Base-by-base conservation (phyloP, 2,797 vertebrate species). In the Anableps anableps region DNA sequence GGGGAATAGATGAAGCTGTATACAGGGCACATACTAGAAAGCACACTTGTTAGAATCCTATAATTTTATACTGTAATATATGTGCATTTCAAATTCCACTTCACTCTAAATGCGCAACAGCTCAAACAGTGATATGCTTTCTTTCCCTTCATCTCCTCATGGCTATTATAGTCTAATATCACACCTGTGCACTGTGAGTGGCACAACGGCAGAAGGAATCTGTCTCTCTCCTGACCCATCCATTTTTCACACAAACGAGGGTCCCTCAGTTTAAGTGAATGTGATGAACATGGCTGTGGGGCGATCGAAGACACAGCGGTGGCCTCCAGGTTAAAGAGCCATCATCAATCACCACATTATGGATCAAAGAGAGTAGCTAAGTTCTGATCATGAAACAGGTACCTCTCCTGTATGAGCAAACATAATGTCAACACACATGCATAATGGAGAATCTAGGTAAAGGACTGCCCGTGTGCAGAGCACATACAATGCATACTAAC, bases 311-410 rank as follows among this genome's bases (percentile, higher is more conserved):
- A 93, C 89, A 87, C 89, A 88, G 91, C 77, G 9, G 86, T 85
- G 78, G 76, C 80, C 78, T 83, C 80, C 38, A 80, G 84, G 83
- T 94, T 92, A 81, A 92, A 94, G 84, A 88, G 88, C 82, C 86
- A 77, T 41, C 82, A 94, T 94, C 87, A 88, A 92, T 94, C 88
- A 88, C 50, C 16, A 78, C 79, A 84, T 90, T 91, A 89, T 86
- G 76, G 87, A 88, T 93, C 89, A 92, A 86, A 83, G 74, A 80
- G 78, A 23, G 62, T 4, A 13, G 77, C 71, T 85, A 85, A 64
- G 86, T 82, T 82, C 79, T 81, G 43, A 80, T 70, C 80, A 75
- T 43, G 79, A 78, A 90, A 48, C 29, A 34, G 29, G 50, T 36
- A 77, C 76, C 64, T 45, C 23, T 82, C 66, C 81, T 73, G 73